Evolutionary conservation across 2,797 vertebrate genomes (phyloP).

Genomic region (Danio aesculapii): DNA sequence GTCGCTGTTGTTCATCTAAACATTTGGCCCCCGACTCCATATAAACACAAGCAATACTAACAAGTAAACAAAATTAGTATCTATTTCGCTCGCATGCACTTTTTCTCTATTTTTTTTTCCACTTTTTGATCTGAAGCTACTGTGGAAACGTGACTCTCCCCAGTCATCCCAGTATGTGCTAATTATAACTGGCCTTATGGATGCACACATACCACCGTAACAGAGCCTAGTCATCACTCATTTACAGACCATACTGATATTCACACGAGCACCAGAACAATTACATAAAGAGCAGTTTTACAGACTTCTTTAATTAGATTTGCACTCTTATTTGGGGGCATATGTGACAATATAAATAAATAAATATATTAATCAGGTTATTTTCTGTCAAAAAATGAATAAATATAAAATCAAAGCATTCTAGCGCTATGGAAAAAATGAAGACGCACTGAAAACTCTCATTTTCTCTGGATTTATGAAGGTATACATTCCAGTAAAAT

Average conservation of each 20-base stretch:
- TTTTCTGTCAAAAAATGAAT: not conserved
- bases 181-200: slow-evolving; percentile 46
- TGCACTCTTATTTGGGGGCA: not conserved
- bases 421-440: no score
- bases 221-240: slow-evolving; percentile 14
- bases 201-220: not conserved
- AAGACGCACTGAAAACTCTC: no score
- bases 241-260: not conserved
- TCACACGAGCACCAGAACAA: not conserved
- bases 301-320: not conserved
- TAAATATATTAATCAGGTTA: not conserved
- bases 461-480: no score
- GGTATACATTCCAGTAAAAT: no score
- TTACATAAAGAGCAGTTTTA: not conserved
- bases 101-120: not conserved
- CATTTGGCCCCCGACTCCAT: not conserved
- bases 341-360: not conserved
- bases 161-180: slow-evolving; percentile 38
- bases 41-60: not conserved
- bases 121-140: not conserved
- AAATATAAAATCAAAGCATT: no score
- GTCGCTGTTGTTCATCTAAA: slow-evolving; percentile 13
- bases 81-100: slow-evolving; percentile 4
- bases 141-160: slow-evolving; percentile 8
- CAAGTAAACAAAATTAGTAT: not conserved